A percentile compares a stretch with the other conserved stretches of the same genome.
phyloP scores from a whole-genome alignment of 2,797 vertebrate species.

The Oryzias sinensis region DNA sequence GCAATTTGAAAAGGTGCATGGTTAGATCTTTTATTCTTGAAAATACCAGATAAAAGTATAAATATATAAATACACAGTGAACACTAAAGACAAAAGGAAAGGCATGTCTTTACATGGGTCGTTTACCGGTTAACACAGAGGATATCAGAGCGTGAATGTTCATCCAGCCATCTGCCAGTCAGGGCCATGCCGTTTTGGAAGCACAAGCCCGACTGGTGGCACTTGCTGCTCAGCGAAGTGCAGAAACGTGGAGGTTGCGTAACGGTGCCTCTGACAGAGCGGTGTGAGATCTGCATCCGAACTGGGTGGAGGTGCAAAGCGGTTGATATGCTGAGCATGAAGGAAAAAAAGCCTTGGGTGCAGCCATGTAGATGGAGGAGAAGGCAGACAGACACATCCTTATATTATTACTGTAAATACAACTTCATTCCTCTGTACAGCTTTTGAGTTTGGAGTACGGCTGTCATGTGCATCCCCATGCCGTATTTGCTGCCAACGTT shows the following conservation, averaged over 20 bases:
- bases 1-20: slow-evolving; percentile 70
- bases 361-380: slow-evolving; percentile 63
- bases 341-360: slow-evolving; percentile 66
- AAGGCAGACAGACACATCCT: slow-evolving; percentile 60
- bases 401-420: slow-evolving; percentile 88
- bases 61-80: slow-evolving; percentile 19
- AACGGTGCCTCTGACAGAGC: slow-evolving; percentile 43
- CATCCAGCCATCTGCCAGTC: slow-evolving; percentile 70
- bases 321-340: slow-evolving; percentile 65
- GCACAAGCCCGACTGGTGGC: slow-evolving; percentile 72
- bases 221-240: slow-evolving; percentile 32
- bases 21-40: slow-evolving; percentile 62
- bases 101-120: slow-evolving; percentile 63
- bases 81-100: slow-evolving; percentile 32
- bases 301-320: slow-evolving; percentile 38
- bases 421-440: slow-evolving; percentile 85
- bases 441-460: slow-evolving; percentile 82
- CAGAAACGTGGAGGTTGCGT: slow-evolving; percentile 42
- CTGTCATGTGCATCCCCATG: slow-evolving; percentile 80
- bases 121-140: slow-evolving; percentile 55
- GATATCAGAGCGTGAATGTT: slow-evolving; percentile 55
- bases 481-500: slow-evolving; percentile 84
- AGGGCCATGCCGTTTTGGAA: slow-evolving; percentile 72
- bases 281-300: slow-evolving; percentile 36
- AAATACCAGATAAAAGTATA: slow-evolving; percentile 45